Evolutionary conservation across 2,888 invertebrate genomes (phyloP).

Genomic region (Thysanoteuthis rhombus): DNA sequence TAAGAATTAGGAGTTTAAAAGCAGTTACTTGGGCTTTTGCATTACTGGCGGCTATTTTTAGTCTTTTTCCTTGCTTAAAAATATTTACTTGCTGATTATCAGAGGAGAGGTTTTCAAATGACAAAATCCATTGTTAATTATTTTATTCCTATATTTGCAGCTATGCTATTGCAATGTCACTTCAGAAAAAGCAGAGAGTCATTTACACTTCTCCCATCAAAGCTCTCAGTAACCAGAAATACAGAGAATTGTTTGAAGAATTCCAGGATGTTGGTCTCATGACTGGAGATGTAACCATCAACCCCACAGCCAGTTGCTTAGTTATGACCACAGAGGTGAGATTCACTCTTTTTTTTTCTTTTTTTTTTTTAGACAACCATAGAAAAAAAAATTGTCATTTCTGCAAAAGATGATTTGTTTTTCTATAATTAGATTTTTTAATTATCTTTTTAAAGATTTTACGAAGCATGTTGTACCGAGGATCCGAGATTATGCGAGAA

Average conservation of each 20-base stretch:
- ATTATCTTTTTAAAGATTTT: slow-evolving; percentile 78
- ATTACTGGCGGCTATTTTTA: too few species aligned
- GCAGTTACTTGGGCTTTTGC: too few species aligned
- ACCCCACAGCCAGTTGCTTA: slow-evolving; percentile 95
- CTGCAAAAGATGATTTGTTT: neutral
- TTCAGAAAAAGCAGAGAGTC: slow-evolving; percentile 93
- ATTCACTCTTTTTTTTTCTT: neutral
- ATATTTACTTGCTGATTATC: too few species aligned
- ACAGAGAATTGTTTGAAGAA: slow-evolving; percentile 95
- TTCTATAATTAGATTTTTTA: neutral
- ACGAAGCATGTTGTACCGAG: slow-evolving; percentile 96
- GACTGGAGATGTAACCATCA: slow-evolving; percentile 99
- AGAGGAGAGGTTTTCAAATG: neutral
- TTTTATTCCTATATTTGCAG: slow-evolving; percentile 48
- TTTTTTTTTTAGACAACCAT: too few species aligned
- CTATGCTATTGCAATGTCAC: slow-evolving; percentile 93
- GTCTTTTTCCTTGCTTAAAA: neutral
- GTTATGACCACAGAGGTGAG: slow-evolving; percentile 97
- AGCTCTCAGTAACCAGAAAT: slow-evolving; percentile 98
- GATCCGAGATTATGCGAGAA: slow-evolving; percentile 98
- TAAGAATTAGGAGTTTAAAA: too few species aligned
- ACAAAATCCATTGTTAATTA: neutral
- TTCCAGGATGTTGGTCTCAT: slow-evolving; percentile 97
- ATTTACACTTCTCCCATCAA: slow-evolving; percentile 99
- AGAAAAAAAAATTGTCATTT: too few species aligned